phyloP scores from a whole-genome alignment of 2,888 invertebrate species.

The Sinodicranocentrus sp. region DNA sequence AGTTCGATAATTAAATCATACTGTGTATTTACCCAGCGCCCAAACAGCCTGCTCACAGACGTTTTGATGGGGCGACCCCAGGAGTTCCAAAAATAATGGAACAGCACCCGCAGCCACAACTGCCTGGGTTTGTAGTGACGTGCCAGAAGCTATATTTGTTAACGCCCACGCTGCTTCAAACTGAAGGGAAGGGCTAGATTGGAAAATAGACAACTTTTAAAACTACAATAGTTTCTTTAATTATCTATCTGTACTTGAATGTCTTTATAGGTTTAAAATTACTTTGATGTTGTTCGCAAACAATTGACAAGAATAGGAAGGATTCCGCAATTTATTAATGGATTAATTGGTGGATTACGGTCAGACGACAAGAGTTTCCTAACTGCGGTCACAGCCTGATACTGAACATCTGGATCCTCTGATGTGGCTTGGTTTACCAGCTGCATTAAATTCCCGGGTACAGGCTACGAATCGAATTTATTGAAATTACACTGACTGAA shows the following conservation, averaged over 20 bases:
- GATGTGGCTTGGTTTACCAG: slow-evolving; percentile 73
- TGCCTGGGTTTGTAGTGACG: slow-evolving; percentile 91
- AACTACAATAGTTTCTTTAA: background rate
- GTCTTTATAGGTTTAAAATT: no score
- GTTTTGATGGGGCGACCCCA: slow-evolving; percentile 84
- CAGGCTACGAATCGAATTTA: slow-evolving; percentile 42
- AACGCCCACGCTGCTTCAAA: slow-evolving; percentile 99
- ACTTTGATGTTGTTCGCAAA: slow-evolving; percentile 72
- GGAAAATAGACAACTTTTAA: background rate
- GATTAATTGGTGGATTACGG: slow-evolving; percentile 93
- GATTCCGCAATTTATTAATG: slow-evolving; percentile 90
- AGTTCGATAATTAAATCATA: background rate
- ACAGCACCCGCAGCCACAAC: slow-evolving; percentile 93
- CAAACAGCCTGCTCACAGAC: slow-evolving; percentile 95
- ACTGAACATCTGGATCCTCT: slow-evolving; percentile 72
- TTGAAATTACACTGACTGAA: background rate
- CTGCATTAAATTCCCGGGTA: slow-evolving; percentile 72
- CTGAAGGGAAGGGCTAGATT: slow-evolving; percentile 85
- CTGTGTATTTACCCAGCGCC: slow-evolving; percentile 86
- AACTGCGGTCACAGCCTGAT: slow-evolving; percentile 87
- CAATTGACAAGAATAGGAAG: slow-evolving; percentile 82
- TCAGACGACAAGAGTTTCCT: slow-evolving; percentile 93
- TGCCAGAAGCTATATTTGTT: slow-evolving; percentile 98
- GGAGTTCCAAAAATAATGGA: slow-evolving; percentile 87
- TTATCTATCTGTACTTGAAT: no score